phyloP scores from a whole-genome alignment of 2,797 vertebrate species.

The Bovichtus variegatus region DNA sequence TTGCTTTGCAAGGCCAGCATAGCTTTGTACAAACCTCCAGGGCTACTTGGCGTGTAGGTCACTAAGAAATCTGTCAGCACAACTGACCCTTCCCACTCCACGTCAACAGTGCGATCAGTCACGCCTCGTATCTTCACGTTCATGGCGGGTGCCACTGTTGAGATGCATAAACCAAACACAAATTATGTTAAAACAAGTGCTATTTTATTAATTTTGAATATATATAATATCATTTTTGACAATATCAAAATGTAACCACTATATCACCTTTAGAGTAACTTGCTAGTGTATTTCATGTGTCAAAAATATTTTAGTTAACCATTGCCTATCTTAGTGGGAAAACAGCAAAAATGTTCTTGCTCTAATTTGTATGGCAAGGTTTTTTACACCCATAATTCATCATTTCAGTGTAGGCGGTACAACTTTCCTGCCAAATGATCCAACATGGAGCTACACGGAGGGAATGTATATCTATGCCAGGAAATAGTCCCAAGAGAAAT shows the following conservation, averaged over 20 bases:
- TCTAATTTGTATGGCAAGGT: background rate
- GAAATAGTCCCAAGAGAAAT: background rate
- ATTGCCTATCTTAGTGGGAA: background rate
- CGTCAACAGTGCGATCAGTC: slow-evolving; percentile 90
- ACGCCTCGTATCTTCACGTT: slow-evolving; percentile 89
- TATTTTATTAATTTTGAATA: too few species aligned
- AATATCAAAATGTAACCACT: background rate
- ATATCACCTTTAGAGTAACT: background rate
- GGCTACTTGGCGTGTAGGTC: slow-evolving; percentile 90
- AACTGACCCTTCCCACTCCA: slow-evolving; percentile 92
- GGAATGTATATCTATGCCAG: too few species aligned
- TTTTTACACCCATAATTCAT: background rate
- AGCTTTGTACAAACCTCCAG: slow-evolving; percentile 73
- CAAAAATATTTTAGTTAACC: background rate
- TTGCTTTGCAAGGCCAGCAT: background rate
- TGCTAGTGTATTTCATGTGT: background rate
- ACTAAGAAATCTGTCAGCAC: slow-evolving; percentile 93
- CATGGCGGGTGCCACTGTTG: slow-evolving; percentile 91
- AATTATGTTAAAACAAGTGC: background rate
- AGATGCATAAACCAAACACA: slow-evolving; percentile 38
- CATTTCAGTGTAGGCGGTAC: background rate
- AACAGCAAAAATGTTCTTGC: background rate
- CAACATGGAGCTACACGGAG: background rate
- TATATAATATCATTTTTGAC: too few species aligned
- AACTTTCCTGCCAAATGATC: background rate